Evolutionary conservation across 2,888 invertebrate species (phyloP).

Genomic region (Pristionchus arcanus): DNA sequence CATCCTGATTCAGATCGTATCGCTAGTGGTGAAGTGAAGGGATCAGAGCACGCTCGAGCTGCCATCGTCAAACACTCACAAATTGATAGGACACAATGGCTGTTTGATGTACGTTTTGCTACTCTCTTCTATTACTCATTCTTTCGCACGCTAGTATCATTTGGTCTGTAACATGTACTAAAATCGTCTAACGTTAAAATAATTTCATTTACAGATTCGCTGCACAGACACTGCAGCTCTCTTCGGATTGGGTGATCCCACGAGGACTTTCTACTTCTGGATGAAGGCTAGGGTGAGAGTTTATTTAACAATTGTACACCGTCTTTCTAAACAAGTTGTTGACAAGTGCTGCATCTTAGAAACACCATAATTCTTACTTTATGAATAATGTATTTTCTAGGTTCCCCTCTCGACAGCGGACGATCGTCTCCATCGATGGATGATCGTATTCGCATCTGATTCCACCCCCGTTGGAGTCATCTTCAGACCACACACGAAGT

Average conservation of each 20-base stretch:
- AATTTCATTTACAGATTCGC: slow-evolving; percentile 45
- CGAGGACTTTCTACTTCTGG: slow-evolving; percentile 54
- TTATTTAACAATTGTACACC: not conserved
- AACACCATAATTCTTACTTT: not conserved
- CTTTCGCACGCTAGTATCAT: not conserved
- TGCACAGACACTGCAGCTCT: slow-evolving; percentile 54
- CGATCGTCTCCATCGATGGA: slow-evolving; percentile 53
- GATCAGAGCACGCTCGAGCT: slow-evolving; percentile 49
- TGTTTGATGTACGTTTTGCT: slow-evolving; percentile 46
- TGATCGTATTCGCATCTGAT: slow-evolving; percentile 55
- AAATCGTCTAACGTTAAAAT: not conserved
- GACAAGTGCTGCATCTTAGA: not conserved
- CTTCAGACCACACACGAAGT: slow-evolving; percentile 55
- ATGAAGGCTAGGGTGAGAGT: slow-evolving; percentile 28
- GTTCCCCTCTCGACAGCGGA: slow-evolving; percentile 38
- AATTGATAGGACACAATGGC: slow-evolving; percentile 52
- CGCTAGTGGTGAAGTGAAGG: slow-evolving; percentile 36
- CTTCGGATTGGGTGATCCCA: slow-evolving; percentile 48
- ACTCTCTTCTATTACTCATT: not conserved
- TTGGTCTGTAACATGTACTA: not conserved
- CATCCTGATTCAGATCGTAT: slow-evolving; percentile 20
- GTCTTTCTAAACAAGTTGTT: not conserved
- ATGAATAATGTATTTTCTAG: not conserved
- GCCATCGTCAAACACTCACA: slow-evolving; percentile 41
- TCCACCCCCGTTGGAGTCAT: slow-evolving; percentile 27